Conservation (phyloP, 1,140 invertebrate species). For the Calosoma granatense region DNA sequence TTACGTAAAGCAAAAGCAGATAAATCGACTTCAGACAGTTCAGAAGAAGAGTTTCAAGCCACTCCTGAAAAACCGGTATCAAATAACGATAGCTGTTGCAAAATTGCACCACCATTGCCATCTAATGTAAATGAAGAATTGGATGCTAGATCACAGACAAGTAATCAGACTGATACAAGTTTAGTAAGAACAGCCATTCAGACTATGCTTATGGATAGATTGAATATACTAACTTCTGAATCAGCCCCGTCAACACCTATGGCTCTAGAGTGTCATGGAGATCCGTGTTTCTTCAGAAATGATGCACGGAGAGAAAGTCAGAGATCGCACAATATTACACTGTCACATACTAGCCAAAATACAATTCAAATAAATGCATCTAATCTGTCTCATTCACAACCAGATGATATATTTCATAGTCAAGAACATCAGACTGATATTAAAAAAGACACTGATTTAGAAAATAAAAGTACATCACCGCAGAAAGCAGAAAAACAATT, state of each 20-base stretch:
- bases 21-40: too few relatives aligned
- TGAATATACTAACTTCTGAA: conserved; percentile 23
- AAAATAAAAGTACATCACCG: too few relatives aligned
- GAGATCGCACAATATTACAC: too few relatives aligned
- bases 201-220: conserved; percentile 40
- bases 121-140: not conserved
- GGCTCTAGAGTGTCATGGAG: not conserved
- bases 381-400: conserved; percentile 26
- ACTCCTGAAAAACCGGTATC: too few relatives aligned
- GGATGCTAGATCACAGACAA: not conserved
- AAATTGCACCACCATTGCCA: too few relatives aligned
- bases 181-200: conserved; percentile 39
- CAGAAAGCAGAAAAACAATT: too few relatives aligned
- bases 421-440: too few relatives aligned
- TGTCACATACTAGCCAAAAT: not conserved
- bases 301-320: not conserved
- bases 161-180: not conserved
- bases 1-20: not conserved
- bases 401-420: conserved; percentile 10
- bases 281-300: not conserved
- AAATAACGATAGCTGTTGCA: too few relatives aligned
- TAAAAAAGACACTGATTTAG: too few relatives aligned
- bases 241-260: conserved; percentile 15
- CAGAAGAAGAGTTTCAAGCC: too few relatives aligned
- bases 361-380: conserved; percentile 15